Base-by-base conservation (phyloP, 2,888 invertebrate species). In the Poecilus cupreus region DNA sequence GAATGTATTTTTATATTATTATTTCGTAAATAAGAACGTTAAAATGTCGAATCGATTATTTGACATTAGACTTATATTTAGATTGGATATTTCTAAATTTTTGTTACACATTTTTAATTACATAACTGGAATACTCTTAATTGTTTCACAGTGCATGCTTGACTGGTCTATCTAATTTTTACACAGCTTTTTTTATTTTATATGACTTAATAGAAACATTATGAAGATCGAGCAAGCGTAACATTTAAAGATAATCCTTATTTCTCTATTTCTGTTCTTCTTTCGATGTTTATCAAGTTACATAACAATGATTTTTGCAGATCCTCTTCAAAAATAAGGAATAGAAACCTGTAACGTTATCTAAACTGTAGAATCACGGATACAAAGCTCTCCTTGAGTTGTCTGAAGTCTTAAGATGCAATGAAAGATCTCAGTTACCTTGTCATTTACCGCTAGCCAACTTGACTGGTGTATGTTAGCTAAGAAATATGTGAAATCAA, bases 361-460 rank as follows among this genome's bases (percentile, higher is more conserved):
- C 64, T 68, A 18, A 68, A 68, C 20, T 8, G 18, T 13, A 37
- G 37, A 68, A 68, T 68, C 64, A 68, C 64, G 64, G 64, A 68
- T 68, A 68, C 64, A 68, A 37, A 68, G 37, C 37, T 68, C 64
- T 68, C 64, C 64, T 68, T 68, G 64, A 68, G 16, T 68, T 68
- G 64, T 68, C 54, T 54, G 11, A 18, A 54, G 22, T 20, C 37
- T 37, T 32, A 10, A 68, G 37, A 68, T 68, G 64, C 10, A 37
- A 68, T 68, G 64, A 68, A 68, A 68, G 64, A 68, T 37, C 64
- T 32, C 18, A 68, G 64, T 68, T 68, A 68, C 64, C 64, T 68
- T 68, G 64, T 68, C 64, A 37, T 68, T 68, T 37, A 68, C 64
- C 64, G 64, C 18, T 68, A 68, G 64, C 64, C 18, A 68, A 60